Evolutionary conservation across 1,140 invertebrate genomes (phyloP), one percentile per base, ranked within the genome.

Genomic region (Megathymus violae): DNA sequence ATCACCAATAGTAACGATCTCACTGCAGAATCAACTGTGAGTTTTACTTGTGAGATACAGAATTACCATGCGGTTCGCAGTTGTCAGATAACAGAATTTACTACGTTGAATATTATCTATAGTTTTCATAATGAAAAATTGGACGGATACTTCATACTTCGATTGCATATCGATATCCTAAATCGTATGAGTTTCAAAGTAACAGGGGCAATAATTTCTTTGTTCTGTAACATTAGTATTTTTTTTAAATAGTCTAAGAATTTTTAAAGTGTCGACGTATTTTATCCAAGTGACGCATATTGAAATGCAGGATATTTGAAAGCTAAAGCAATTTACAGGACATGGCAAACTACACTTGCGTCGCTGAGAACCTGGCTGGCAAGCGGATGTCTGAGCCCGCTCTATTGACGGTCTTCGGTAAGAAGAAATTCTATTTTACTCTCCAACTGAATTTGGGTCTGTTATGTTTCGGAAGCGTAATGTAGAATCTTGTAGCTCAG

Each of bases 321-420:
- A 71, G 58, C 19, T 48, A 59, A 74, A 69, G 38, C 67, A 51
- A 71, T 48, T 92, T 96, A 7, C 91, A 94, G 75, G 97, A 98
- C 88, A 95, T 95, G 82, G 98, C 97, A 63, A 99, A 99, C 93
- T 99, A 99, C 92, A 98, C 97, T 44, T 99, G 98, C 89, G 97
- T 97, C 40, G 98, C 98, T 4, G 96, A 97, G 87, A 99, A 99
- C 89, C 94, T 98, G 36, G 98, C 98, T 0, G 97, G 96, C 7
- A 96, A 96, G 75, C 92, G 97, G 62, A 92, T 95, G 63, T 97
- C 96, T 66, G 96, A 97, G 52, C 95, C 97, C 0, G 98, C 97
- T 0, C 93, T 95, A 40, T 94, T 99, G 52, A 97, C 96, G 44
- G 98, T 99, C 74, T 98, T 96, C 89, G 97, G 98, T 99, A 48